Conservation (phyloP, 1,140 invertebrate genomes). For the Dryas iulia region DNA sequence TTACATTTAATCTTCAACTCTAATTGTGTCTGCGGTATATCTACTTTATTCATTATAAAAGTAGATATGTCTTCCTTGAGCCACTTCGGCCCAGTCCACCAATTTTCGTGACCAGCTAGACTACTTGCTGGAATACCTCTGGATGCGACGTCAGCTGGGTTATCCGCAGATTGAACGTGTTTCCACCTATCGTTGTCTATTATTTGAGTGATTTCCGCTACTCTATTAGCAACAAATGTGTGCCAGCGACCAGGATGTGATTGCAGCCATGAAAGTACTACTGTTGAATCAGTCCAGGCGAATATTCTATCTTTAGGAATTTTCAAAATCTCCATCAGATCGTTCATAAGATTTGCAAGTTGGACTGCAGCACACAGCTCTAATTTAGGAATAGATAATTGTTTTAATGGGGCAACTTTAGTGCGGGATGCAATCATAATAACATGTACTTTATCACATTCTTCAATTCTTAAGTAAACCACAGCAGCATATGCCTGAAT, state of each 20-base stretch:
- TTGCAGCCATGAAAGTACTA: conserved; percentile 44
- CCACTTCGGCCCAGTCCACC: conserved; percentile 36
- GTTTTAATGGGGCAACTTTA: conserved; percentile 46
- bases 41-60: neutral
- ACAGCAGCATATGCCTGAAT: conserved; percentile 42
- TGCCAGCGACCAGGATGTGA: conserved; percentile 39
- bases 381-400: conserved; percentile 39
- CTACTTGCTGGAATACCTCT: conserved; percentile 44
- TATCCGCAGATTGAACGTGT: conserved; percentile 49
- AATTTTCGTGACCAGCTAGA: conserved; percentile 17
- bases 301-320: conserved; percentile 40
- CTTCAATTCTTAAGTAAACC: conserved; percentile 33
- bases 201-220: conserved; percentile 51
- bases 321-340: conserved; percentile 34
- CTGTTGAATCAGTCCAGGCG: conserved; percentile 63
- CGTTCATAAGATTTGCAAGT: conserved; percentile 33
- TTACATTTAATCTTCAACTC: conserved; percentile 27
- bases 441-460: conserved; percentile 29
- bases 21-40: conserved; percentile 30
- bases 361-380: conserved; percentile 54
- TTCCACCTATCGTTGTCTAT: conserved; percentile 44
- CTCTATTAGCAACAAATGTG: conserved; percentile 61
- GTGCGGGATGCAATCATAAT: conserved; percentile 29
- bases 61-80: conserved; percentile 20
- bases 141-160: conserved; percentile 64